Conservation (phyloP, 1,140 invertebrate genomes). For the Lethocerus indicus region DNA sequence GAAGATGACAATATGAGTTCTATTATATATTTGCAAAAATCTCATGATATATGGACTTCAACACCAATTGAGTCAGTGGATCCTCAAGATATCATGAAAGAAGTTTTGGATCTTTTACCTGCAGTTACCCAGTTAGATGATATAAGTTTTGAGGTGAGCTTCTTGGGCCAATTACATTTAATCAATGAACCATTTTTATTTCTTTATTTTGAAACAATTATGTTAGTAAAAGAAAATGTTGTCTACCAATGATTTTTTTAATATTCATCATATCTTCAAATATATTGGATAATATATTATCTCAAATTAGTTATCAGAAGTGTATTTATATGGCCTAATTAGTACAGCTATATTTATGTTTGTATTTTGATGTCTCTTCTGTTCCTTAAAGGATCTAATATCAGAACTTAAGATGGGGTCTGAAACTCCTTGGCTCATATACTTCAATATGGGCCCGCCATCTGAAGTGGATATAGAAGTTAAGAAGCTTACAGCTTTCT, state of each 20-base stretch:
- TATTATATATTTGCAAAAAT: constrained; percentile 28
- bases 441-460: constrained; percentile 38
- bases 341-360: no score
- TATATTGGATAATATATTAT: not conserved
- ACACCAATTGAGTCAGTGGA: constrained; percentile 24
- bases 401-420: constrained; percentile 22
- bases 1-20: not conserved
- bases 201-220: no score
- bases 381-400: constrained; percentile 26
- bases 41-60: constrained; percentile 14
- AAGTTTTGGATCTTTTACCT: constrained; percentile 35
- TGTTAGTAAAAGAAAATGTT: no score
- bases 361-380: constrained; percentile 5
- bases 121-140: constrained; percentile 29
- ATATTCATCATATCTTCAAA: not conserved
- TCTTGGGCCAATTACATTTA: no score
- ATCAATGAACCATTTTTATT: no score
- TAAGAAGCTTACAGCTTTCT: constrained; percentile 38
- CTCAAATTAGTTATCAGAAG: not conserved
- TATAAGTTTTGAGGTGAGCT: constrained; percentile 29
- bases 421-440: constrained; percentile 40
- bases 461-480: constrained; percentile 34
- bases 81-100: constrained; percentile 31
- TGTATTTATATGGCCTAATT: no score
- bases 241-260: not conserved